Percentiles rank a stretch among this genome's conserved stretches.
Evolutionary conservation across 2,113 vertebrate genomes (phyloP).

Genomic region (Sceloporus undulatus): DNA sequence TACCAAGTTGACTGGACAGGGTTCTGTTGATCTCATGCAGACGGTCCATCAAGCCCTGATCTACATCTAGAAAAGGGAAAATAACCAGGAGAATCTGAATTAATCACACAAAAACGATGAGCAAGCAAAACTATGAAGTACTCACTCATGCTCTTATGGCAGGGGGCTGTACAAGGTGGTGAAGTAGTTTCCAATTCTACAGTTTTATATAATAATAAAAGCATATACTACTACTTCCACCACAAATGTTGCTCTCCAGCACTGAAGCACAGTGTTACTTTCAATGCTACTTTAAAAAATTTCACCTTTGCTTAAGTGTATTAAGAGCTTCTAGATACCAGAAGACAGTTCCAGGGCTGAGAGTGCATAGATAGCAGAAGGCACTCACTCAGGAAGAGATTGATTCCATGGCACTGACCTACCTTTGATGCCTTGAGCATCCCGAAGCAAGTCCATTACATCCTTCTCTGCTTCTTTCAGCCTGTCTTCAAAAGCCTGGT

Average conservation of each 20-base stretch:
- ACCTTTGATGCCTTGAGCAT: slow-evolving; percentile 95
- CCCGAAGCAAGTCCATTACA: slow-evolving; percentile 87
- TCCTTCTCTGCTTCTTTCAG: slow-evolving; percentile 91
- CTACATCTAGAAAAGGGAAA: slow-evolving; percentile 80
- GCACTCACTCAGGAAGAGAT: rapidly evolving
- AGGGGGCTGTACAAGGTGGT: too few species aligned
- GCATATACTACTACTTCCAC: background rate
- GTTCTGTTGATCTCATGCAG: slow-evolving; percentile 90
- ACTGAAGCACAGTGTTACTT: background rate
- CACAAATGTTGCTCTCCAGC: background rate
- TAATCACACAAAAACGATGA: slow-evolving; percentile 20
- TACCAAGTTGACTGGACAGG: slow-evolving; percentile 87
- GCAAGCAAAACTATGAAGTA: slow-evolving; percentile 8
- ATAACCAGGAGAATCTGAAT: slow-evolving; percentile 18
- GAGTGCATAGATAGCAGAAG: background rate
- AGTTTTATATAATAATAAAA: background rate
- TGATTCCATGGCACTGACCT: background rate
- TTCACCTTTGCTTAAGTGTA: background rate
- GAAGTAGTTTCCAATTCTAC: too few species aligned
- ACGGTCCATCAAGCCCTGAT: slow-evolving; percentile 89
- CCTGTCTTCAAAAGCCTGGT: slow-evolving; percentile 92
- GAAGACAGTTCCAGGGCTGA: rapidly evolving
- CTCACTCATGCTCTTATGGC: background rate
- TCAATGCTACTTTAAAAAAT: background rate
- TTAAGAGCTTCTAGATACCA: background rate